phyloP scores from a whole-genome alignment of 2,888 invertebrate genomes.

The Electrophaes corylata region DNA sequence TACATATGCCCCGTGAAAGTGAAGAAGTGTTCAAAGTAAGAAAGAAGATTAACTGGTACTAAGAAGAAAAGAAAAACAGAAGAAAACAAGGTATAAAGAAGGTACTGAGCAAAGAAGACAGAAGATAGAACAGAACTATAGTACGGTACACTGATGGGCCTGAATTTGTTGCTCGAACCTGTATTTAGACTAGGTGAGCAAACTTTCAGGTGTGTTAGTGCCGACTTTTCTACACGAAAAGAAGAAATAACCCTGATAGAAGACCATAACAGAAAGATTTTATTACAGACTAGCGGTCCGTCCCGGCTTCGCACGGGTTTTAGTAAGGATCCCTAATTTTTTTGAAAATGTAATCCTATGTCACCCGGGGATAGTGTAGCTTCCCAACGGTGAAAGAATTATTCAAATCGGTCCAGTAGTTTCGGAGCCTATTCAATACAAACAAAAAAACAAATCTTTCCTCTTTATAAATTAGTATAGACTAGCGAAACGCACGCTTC shows the following conservation, averaged over 20 bases:
- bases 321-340: too few species aligned
- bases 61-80: conserved; percentile 26
- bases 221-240: conserved; percentile 64
- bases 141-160: conserved; percentile 87
- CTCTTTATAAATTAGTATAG: too few species aligned
- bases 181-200: conserved; percentile 90
- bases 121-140: conserved; percentile 40
- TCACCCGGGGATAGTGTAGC: too few species aligned
- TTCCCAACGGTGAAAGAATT: too few species aligned
- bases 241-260: conserved; percentile 34
- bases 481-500: too few species aligned
- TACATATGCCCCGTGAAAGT: too few species aligned
- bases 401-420: too few species aligned
- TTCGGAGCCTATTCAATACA: too few species aligned
- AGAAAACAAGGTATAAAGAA: conserved; percentile 32
- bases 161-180: conserved; percentile 93
- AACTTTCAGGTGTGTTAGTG: conserved; percentile 94
- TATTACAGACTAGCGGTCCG: too few species aligned
- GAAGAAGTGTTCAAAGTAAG: background rate
- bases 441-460: too few species aligned
- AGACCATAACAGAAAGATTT: background rate
- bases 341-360: too few species aligned
- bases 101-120: conserved; percentile 5
- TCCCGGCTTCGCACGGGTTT: too few species aligned
- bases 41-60: background rate